Evolutionary conservation across 2,113 vertebrate genomes (phyloP).

Genomic region (Chitala chitala): DNA sequence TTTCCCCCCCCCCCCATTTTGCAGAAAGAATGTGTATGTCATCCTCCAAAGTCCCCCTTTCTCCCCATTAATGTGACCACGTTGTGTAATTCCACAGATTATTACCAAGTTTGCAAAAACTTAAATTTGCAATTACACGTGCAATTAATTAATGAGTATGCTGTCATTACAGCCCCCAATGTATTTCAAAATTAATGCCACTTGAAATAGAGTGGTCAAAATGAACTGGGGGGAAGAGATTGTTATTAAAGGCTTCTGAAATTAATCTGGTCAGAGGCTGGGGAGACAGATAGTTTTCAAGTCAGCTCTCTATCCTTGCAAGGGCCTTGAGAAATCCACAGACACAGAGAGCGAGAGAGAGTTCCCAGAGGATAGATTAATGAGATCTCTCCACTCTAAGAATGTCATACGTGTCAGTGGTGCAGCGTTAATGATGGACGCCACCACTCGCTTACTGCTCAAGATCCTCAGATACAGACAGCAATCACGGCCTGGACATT

Average conservation of each 20-base stretch:
- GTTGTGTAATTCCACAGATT: conserved; percentile 70
- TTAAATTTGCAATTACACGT: conserved; percentile 77
- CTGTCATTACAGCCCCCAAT: conserved; percentile 70
- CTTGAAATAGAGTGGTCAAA: conserved; percentile 69
- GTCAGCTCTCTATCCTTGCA: conserved; percentile 32
- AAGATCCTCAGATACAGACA: conserved; percentile 1
- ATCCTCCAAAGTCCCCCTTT: conserved; percentile 48
- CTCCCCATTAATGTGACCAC: conserved; percentile 40
- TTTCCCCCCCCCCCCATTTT: conserved; percentile 34
- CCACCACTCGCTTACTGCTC: background rate
- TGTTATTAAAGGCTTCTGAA: conserved; percentile 68
- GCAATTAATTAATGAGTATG: conserved; percentile 79
- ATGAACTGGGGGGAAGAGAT: conserved; percentile 62
- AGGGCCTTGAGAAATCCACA: conserved; percentile 38
- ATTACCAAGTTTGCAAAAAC: conserved; percentile 74
- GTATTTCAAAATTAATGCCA: conserved; percentile 63
- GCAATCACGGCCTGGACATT: background rate
- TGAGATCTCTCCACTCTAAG: conserved; percentile 49
- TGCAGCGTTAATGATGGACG: conserved; percentile 21
- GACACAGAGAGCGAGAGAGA: conserved; percentile 39
- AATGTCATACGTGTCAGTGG: conserved; percentile 35
- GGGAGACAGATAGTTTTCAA: conserved; percentile 31
- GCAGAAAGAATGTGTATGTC: conserved; percentile 13
- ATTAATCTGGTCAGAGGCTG: conserved; percentile 65
- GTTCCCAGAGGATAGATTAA: conserved; percentile 57